Percentiles rank a stretch among this genome's conserved stretches.
These are phyloP conservation scores for Drosophila pachea DNA, from an alignment of 1,140 invertebrate species.

Conservation along the genomic window DNA sequence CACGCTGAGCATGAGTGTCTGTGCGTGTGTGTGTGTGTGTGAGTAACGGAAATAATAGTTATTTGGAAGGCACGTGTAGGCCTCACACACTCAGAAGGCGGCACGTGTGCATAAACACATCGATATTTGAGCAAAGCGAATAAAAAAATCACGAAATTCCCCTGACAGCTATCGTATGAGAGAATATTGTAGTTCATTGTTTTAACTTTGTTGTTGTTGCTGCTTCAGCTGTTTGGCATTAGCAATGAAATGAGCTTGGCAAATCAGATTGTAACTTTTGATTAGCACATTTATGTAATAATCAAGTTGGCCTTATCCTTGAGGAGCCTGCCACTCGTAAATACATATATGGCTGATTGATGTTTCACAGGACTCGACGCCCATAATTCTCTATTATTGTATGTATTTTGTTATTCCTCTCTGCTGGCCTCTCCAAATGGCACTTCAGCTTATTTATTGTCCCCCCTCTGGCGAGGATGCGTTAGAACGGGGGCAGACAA, in stretches of 20 bases:
- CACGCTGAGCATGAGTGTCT: constrained; percentile 19
- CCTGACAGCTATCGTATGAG: constrained; percentile 46
- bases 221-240: neutral
- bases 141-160: constrained; percentile 54
- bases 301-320: constrained; percentile 45
- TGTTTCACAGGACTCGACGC: constrained; percentile 18
- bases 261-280: constrained; percentile 64
- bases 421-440: constrained; percentile 45
- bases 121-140: constrained; percentile 10
- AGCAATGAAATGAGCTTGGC: constrained; percentile 23
- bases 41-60: constrained; percentile 64
- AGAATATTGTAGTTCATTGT: constrained; percentile 13
- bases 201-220: constrained; percentile 26
- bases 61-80: constrained; percentile 60
- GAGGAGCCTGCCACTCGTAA: constrained; percentile 33
- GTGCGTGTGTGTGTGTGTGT: constrained; percentile 17
- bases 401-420: constrained; percentile 45
- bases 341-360: constrained; percentile 69
- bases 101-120: constrained; percentile 4
- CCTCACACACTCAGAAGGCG: neutral
- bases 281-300: constrained; percentile 66
- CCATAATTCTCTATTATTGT: constrained; percentile 19
- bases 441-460: constrained; percentile 64
- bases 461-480: constrained; percentile 18
- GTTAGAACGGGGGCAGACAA: constrained; percentile 10